These are phyloP conservation scores for Nycticryphes semicollaris DNA, from an alignment of 2,113 vertebrate species.

Conservation along the genomic window DNA sequence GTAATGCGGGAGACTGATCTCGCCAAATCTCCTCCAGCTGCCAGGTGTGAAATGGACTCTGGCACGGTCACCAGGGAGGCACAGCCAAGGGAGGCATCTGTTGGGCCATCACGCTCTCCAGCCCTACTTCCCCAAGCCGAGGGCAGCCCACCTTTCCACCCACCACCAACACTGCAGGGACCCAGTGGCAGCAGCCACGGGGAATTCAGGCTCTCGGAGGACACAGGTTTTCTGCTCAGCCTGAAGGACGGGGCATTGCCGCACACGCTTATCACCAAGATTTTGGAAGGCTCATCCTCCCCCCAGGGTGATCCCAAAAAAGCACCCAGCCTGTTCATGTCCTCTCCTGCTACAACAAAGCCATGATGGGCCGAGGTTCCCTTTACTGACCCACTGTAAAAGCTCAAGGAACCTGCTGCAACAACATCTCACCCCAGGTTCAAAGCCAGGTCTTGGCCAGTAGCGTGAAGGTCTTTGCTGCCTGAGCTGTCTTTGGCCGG, in stretches of 20 bases:
- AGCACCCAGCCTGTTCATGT: not conserved
- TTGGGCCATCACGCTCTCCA: not conserved
- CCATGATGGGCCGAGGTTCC: rapidly evolving
- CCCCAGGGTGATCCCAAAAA: not conserved
- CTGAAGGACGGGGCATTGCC: rapidly evolving
- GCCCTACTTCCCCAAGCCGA: not conserved
- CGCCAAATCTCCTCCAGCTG: constrained; percentile 47
- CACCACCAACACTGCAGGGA: not conserved
- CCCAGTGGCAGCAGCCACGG: not conserved
- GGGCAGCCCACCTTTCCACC: not conserved
- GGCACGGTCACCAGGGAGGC: not conserved
- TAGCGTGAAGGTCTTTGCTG: not conserved
- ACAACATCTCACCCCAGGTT: not conserved
- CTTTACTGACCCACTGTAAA: rapidly evolving
- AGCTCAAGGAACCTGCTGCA: not conserved
- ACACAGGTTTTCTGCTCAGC: not conserved
- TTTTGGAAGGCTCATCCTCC: not conserved
- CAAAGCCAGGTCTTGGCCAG: not conserved
- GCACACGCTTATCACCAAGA: not conserved
- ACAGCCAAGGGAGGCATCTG: not conserved
- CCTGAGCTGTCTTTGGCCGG: not conserved
- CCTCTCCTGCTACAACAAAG: not conserved
- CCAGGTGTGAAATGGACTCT: constrained; percentile 64
- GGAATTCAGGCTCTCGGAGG: not conserved
- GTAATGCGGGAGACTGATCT: constrained; percentile 64